Evolutionary conservation across 2,888 invertebrate species (phyloP), one percentile per base, ranked within the genome.

Genomic region (Subacronicta megacephala): DNA sequence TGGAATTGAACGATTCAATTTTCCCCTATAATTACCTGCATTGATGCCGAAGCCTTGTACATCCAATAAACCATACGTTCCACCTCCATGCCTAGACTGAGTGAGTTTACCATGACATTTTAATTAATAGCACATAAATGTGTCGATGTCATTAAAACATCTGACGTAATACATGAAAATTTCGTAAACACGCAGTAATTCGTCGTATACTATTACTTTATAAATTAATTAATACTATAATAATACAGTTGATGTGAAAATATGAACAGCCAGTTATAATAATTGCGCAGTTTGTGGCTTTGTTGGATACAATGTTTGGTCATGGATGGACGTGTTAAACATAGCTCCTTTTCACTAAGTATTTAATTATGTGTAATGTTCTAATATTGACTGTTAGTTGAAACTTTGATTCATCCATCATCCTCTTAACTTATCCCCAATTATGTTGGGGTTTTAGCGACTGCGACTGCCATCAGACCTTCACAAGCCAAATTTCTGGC

Each of bases 21-120:
- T 62, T 33, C 62, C 40, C n/a, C 12, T 29, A 37, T 70, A 70
- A 67, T 72, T 72, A 56, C 58, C 41, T 40, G 23, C 46, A 62
- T 59, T 42, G 50, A 51, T 54, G 45, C 5, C 4, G 72, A 70
- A 70, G 50, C 58, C 70, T 35, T 37, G 31, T 55, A 58, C 29
- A 65, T 36, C 43, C 43, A 71, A 58, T 57, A 61, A 36, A 50
- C 49, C 55, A 40, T 53, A 45, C 53, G 20, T 56, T 67, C 44
- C 55, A 62, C 67, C 58, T 54, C 45, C 62, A 67, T 46, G 67
- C 47, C 46, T 56, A 62, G 57, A 50, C 20, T 10, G 18, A 9
- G 10, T 17, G 35, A 41, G 17, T 41, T 38, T 26, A n/a, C 33
- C 44, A 49, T 50, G 43, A 72, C 40, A 66, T 54, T 58, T 64